Evolutionary conservation across 2,113 vertebrate species (phyloP).

Genomic region (Planiliza haematocheilus): DNA sequence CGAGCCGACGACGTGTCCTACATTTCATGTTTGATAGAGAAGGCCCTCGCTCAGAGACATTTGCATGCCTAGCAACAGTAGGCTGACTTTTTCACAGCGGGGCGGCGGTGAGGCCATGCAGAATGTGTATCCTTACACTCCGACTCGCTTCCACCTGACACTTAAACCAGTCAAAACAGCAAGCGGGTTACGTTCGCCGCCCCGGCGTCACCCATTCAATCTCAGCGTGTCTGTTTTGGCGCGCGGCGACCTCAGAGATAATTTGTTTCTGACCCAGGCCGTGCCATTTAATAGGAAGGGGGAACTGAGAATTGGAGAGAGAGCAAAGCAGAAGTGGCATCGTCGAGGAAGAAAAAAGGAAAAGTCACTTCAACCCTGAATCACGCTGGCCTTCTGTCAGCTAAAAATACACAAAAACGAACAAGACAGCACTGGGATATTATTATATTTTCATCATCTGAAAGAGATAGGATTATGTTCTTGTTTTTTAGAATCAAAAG

Average conservation of each 20-base stretch:
- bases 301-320: slow-evolving; percentile 55
- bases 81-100: not conserved
- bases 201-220: too few relatives aligned
- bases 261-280: slow-evolving; percentile 21
- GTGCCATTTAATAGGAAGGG: slow-evolving; percentile 38
- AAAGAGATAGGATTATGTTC: not conserved
- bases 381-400: not conserved
- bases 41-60: not conserved
- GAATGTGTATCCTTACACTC: slow-evolving; percentile 6
- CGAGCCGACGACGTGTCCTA: not conserved
- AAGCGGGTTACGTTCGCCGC: too few relatives aligned
- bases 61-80: slow-evolving; percentile 24
- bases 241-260: not conserved
- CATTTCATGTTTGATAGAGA: slow-evolving; percentile 6
- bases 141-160: slow-evolving; percentile 1
- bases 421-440: too few relatives aligned
- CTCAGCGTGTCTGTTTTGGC: too few relatives aligned
- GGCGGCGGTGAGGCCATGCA: not conserved
- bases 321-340: slow-evolving; percentile 59
- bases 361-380: slow-evolving; percentile 18
- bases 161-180: not conserved
- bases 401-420: slow-evolving; percentile 9
- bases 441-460: not conserved
- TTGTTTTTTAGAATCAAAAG: too few relatives aligned
- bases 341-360: slow-evolving; percentile 36